Conservation (phyloP, 2,113 vertebrate genomes). For the Todiramphus saurophagus region DNA sequence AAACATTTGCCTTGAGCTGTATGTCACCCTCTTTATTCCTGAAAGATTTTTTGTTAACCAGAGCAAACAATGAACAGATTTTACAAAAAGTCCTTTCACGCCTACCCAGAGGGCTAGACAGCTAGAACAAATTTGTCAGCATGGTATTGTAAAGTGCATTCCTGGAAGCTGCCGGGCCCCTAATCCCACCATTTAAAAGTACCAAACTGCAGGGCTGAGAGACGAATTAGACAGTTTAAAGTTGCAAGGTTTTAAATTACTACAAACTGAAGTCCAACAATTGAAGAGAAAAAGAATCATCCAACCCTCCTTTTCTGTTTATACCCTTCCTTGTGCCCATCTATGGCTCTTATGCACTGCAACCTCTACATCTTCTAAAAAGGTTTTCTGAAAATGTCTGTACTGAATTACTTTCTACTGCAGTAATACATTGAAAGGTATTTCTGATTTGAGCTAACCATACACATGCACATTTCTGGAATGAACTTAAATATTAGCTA, state of each 20-base stretch:
- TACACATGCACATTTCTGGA: background rate
- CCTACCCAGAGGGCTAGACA: background rate
- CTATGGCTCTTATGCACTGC: background rate
- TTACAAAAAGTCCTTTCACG: background rate
- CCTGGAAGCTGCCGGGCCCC: background rate
- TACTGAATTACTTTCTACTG: background rate
- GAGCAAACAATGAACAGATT: background rate
- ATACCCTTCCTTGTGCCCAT: accelerated
- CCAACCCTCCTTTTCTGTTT: background rate
- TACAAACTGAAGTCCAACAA: background rate
- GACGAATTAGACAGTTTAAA: background rate
- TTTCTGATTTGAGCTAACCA: background rate
- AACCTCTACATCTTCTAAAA: background rate
- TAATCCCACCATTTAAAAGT: conserved; percentile 3
- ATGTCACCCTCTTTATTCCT: background rate
- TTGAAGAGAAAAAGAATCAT: background rate
- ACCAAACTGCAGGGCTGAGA: background rate
- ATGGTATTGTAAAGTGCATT: conserved; percentile 2
- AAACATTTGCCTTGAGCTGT: background rate
- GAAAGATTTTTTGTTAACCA: background rate
- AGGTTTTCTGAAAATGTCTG: background rate
- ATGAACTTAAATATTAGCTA: background rate
- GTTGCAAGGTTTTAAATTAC: background rate
- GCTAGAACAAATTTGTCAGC: conserved; percentile 13
- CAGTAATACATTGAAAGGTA: background rate